A percentile compares a stretch with the other conserved stretches of the same genome.
Conservation (phyloP, 1,140 invertebrate species). For the Araneus ventricosus region DNA sequence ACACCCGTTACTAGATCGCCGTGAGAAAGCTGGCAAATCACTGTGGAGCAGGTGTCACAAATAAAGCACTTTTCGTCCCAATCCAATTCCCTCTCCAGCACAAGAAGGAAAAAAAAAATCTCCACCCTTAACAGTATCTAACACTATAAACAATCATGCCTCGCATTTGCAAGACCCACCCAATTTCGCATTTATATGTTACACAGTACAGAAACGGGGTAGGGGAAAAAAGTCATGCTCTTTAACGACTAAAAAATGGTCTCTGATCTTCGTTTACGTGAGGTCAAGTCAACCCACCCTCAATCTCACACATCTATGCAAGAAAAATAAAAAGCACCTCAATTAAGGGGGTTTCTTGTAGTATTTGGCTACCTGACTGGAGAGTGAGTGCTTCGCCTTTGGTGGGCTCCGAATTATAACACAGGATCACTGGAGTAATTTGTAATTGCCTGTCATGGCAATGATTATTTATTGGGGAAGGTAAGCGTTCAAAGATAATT, state of each 20-base stretch:
- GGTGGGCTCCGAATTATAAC: slow-evolving; percentile 61
- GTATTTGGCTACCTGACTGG: slow-evolving; percentile 28
- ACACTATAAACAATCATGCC: not conserved
- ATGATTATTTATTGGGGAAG: slow-evolving; percentile 57
- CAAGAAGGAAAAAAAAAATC: not conserved
- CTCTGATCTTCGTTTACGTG: slow-evolving; percentile 59
- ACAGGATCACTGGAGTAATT: slow-evolving; percentile 26
- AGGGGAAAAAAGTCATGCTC: not conserved
- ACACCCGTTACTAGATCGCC: not conserved
- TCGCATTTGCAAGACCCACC: slow-evolving; percentile 14
- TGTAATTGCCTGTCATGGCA: slow-evolving; percentile 40
- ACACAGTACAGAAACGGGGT: not conserved
- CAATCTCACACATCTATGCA: slow-evolving; percentile 39
- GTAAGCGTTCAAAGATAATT: slow-evolving; percentile 24
- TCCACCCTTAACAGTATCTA: slow-evolving; percentile 18
- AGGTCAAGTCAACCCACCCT: slow-evolving; percentile 61
- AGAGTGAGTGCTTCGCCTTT: slow-evolving; percentile 17
- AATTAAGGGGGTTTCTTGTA: slow-evolving; percentile 18
- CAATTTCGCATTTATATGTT: slow-evolving; percentile 30
- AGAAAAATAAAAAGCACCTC: slow-evolving; percentile 17
- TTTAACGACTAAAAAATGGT: slow-evolving; percentile 66
- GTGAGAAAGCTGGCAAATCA: not conserved
- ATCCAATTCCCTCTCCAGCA: slow-evolving; percentile 6
- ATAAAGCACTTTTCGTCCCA: slow-evolving; percentile 25
- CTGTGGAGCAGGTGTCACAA: slow-evolving; percentile 34